Conservation (phyloP, 2,797 vertebrate species). For the Gymnoscopelus braueri region DNA sequence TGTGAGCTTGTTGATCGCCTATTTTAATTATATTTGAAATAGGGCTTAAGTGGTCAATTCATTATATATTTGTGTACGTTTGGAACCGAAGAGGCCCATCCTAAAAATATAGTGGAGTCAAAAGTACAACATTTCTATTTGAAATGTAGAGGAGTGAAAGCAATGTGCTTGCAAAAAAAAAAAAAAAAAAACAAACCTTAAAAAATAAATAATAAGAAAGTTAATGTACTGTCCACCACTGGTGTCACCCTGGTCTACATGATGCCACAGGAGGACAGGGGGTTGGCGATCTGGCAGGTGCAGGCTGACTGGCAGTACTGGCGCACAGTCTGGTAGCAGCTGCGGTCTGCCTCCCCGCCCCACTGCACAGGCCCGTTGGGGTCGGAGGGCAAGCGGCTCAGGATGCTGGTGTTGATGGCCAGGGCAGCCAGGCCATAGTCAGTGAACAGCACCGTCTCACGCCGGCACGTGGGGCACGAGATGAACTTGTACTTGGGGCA, state of each 20-base stretch:
- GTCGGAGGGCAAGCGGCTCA: slow-evolving; percentile 94
- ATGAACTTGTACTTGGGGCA: slow-evolving; percentile 99
- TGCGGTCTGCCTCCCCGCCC: slow-evolving; percentile 95
- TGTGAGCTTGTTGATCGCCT: not conserved
- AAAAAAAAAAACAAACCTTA: no score
- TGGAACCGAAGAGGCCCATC: no score
- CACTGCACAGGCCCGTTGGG: slow-evolving; percentile 90
- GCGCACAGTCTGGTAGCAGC: slow-evolving; percentile 99
- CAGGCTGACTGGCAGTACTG: slow-evolving; percentile 98
- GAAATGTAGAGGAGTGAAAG: no score
- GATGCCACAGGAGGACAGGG: slow-evolving; percentile 96
- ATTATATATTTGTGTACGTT: not conserved
- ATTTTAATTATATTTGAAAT: not conserved
- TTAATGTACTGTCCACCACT: not conserved
- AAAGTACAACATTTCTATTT: no score
- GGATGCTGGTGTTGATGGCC: slow-evolving; percentile 98
- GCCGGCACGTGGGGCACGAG: slow-evolving; percentile 96
- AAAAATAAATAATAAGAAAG: not conserved
- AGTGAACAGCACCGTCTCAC: slow-evolving; percentile 98
- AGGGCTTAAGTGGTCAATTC: not conserved
- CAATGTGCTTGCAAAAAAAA: no score
- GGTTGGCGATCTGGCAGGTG: slow-evolving; percentile 96
- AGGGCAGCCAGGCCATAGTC: slow-evolving; percentile 97
- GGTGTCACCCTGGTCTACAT: slow-evolving; percentile 82
- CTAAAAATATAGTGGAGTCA: no score